Percentiles rank a stretch among this genome's conserved stretches.
phyloP scores from a whole-genome alignment of 2,888 invertebrate genomes.

The Diarsia brunnea region DNA sequence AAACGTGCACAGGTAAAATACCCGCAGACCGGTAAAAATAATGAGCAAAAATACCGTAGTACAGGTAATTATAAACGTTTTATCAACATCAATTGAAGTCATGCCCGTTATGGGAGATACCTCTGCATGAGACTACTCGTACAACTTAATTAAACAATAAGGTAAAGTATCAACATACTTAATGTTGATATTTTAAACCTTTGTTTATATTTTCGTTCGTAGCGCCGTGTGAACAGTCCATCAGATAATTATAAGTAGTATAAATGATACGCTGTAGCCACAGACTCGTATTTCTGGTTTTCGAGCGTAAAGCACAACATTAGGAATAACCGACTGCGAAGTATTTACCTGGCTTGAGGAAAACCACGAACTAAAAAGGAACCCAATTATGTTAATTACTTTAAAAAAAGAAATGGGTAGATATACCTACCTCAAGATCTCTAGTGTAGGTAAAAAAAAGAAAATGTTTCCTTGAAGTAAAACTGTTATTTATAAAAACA shows the following conservation, averaged over 20 bases:
- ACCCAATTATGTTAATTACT: background rate
- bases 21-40: background rate
- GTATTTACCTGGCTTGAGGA: conserved; percentile 2
- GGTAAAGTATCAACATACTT: conserved; percentile 5
- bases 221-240: conserved; percentile 8
- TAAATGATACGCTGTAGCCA: conserved; percentile 1
- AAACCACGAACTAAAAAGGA: background rate
- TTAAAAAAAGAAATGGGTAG: background rate
- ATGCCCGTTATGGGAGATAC: background rate
- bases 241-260: background rate
- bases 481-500: background rate
- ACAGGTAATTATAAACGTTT: background rate
- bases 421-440: background rate
- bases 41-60: background rate
- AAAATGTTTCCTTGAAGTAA: background rate
- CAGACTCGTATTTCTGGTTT: conserved; percentile 47
- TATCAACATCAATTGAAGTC: background rate
- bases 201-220: background rate
- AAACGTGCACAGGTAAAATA: background rate
- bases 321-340: conserved; percentile 18
- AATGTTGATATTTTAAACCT: background rate
- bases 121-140: background rate
- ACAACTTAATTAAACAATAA: background rate
- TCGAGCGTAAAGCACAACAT: background rate
- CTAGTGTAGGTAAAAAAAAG: background rate